phyloP scores from a whole-genome alignment of 2,113 vertebrate genomes.

The Pedionomus torquatus region DNA sequence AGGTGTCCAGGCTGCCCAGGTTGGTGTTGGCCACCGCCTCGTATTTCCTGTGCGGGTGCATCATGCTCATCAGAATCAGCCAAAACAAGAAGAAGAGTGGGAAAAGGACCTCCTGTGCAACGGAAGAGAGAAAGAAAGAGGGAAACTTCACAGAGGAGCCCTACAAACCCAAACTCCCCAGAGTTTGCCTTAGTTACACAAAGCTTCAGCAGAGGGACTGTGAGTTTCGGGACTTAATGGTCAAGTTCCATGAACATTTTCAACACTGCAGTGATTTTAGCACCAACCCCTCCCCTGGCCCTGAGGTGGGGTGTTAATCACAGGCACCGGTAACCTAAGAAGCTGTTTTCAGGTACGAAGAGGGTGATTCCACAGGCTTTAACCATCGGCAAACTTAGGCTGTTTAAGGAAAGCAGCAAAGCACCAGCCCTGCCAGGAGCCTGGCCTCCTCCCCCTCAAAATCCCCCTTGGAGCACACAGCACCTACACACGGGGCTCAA shows the following conservation, averaged over 20 bases:
- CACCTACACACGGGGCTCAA: not conserved
- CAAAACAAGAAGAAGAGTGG: slow-evolving; percentile 80
- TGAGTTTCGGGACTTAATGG: not conserved
- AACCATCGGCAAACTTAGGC: not conserved
- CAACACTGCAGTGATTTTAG: not conserved
- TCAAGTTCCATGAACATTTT: not conserved
- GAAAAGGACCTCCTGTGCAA: slow-evolving; percentile 76
- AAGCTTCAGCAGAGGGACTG: not conserved
- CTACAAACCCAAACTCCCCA: fast-evolving
- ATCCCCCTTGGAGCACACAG: fast-evolving
- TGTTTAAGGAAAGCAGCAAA: not conserved
- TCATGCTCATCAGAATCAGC: slow-evolving; percentile 80
- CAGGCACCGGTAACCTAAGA: not conserved
- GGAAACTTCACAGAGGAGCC: not conserved
- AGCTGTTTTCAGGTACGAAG: not conserved
- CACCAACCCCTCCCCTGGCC: not conserved
- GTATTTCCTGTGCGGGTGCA: slow-evolving; percentile 78
- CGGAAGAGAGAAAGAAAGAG: not conserved
- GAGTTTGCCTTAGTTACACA: fast-evolving
- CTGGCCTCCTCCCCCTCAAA: not conserved
- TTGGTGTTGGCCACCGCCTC: slow-evolving; percentile 60
- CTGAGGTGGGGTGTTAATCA: not conserved
- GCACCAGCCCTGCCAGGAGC: fast-evolving
- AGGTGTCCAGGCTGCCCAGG: slow-evolving; percentile 66
- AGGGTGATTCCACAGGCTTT: not conserved